phyloP scores from a whole-genome alignment of 2,797 vertebrate genomes.

The Pipistrellus kuhlii region DNA sequence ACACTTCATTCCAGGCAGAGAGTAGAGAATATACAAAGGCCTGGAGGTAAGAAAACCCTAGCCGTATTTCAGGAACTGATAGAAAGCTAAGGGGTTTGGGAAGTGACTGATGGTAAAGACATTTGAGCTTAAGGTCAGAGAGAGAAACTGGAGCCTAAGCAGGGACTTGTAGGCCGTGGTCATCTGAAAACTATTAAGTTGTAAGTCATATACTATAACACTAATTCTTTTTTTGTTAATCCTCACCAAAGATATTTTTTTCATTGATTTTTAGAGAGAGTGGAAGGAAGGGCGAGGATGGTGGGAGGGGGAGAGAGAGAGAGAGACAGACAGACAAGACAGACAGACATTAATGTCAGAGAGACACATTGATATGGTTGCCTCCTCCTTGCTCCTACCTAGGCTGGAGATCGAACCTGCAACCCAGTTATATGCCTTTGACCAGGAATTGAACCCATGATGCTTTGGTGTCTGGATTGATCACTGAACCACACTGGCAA shows the following conservation, averaged over 20 bases:
- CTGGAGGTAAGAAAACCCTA: background rate
- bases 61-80: background rate
- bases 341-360: background rate
- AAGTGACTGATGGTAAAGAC: background rate
- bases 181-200: conserved; percentile 35
- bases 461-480: background rate
- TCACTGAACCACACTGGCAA: background rate
- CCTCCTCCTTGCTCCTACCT: too few species aligned
- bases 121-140: background rate
- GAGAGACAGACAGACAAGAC: too few species aligned
- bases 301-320: too few species aligned
- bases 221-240: background rate
- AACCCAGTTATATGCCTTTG: too few species aligned
- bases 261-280: background rate
- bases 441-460: too few species aligned
- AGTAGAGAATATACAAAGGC: background rate
- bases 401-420: too few species aligned
- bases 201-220: conserved; percentile 11
- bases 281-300: background rate
- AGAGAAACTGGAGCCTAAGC: background rate
- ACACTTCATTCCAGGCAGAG: background rate
- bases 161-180: background rate
- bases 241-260: background rate
- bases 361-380: too few species aligned
- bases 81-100: background rate